These are phyloP conservation scores for Falco rusticolus DNA, from an alignment of 2,797 vertebrate genomes.

Conservation along the genomic window DNA sequence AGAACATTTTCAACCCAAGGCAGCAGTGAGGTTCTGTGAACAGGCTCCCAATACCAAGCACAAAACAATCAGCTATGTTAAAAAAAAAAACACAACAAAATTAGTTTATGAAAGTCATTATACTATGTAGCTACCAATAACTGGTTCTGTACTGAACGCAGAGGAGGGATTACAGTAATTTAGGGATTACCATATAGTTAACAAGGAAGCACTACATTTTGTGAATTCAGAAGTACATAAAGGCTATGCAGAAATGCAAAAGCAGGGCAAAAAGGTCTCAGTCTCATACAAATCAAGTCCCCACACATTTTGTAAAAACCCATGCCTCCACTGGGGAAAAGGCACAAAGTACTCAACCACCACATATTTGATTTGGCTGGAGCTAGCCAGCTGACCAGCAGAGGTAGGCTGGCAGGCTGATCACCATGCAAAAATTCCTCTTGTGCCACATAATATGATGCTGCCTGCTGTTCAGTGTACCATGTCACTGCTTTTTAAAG, in stretches of 20 bases:
- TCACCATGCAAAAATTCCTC: not conserved
- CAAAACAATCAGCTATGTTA: constrained; percentile 24
- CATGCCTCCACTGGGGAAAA: not conserved
- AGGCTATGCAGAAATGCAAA: constrained; percentile 1
- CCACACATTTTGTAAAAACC: not conserved
- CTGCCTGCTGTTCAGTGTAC: not conserved
- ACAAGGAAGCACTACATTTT: constrained; percentile 43
- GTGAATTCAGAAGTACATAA: constrained; percentile 40
- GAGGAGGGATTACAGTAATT: constrained; percentile 49
- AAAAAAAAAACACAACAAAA: not conserved
- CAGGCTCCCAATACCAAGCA: not conserved
- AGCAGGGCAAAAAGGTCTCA: not conserved
- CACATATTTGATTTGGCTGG: fast-evolving
- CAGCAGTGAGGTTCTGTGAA: not conserved
- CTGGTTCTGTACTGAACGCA: constrained; percentile 35
- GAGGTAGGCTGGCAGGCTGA: not conserved
- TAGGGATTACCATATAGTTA: constrained; percentile 57
- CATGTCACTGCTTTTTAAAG: not conserved
- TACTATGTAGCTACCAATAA: constrained; percentile 28
- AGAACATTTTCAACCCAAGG: constrained; percentile 19
- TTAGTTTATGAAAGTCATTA: constrained; percentile 58
- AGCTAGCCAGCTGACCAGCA: not conserved
- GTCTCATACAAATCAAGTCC: not conserved
- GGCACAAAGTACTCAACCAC: not conserved
- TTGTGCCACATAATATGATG: not conserved